phyloP scores from a whole-genome alignment of 2,113 vertebrate genomes.

The Gymnobelideus leadbeateri region DNA sequence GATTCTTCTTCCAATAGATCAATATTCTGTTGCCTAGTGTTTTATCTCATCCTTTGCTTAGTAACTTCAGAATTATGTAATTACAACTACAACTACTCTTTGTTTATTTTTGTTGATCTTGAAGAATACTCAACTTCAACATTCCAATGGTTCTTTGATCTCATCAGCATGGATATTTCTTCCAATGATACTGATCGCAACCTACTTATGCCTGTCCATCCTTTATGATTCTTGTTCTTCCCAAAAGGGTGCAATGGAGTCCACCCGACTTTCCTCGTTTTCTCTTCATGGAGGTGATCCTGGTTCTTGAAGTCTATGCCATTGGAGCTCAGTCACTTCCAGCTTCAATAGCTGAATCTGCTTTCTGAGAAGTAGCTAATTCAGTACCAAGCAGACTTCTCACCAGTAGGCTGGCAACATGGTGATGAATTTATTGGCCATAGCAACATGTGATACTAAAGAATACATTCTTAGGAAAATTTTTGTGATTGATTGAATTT shows the following conservation, averaged over 20 bases:
- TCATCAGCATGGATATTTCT: background rate
- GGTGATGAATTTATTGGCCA: background rate
- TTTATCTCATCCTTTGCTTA: slow-evolving; percentile 4
- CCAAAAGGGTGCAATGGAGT: background rate
- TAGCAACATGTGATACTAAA: background rate
- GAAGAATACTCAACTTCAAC: background rate
- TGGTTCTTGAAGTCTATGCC: background rate
- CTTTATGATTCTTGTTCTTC: background rate
- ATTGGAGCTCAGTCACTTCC: background rate
- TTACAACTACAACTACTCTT: slow-evolving; percentile 14
- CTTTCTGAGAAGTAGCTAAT: background rate
- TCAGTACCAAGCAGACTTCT: background rate
- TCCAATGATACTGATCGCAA: background rate
- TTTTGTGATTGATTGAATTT: slow-evolving; percentile 43
- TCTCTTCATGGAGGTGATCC: background rate
- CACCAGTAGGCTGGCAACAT: background rate
- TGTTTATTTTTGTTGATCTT: background rate
- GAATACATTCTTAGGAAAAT: background rate
- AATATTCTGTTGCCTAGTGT: background rate
- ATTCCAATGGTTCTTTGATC: background rate
- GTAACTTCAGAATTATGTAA: slow-evolving; percentile 20
- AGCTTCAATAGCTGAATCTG: background rate
- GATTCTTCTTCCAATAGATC: background rate
- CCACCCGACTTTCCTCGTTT: background rate
- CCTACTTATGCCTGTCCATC: background rate